Base-by-base conservation (phyloP, 2,888 invertebrate genomes). In the Molanna angustata region DNA sequence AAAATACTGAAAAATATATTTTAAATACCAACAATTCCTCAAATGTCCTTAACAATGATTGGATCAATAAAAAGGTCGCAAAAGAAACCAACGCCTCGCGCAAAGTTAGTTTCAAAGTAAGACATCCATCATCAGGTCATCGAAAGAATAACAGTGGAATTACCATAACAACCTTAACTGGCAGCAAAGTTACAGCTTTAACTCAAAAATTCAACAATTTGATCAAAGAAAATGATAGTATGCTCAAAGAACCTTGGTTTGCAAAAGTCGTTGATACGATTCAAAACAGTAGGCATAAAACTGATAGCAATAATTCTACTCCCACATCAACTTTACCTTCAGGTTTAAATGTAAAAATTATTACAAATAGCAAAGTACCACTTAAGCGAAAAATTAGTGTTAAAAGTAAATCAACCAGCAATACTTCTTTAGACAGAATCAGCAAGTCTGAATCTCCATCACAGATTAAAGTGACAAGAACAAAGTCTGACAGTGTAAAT, bases 171-270 rank as follows among this genome's bases (percentile, higher is more conserved):
- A 74, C 76, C 4, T 70, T 79, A 57, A 69, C 73, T 11, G 73
- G 76, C 55, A 83, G 72, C 61, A 80, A 80, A 66, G 87, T 87
- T 27, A 82, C 85, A 41, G 81, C 83, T 65, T 67, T 87, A 52
- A 83, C 86, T 1, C 80, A 81, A 59, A 85, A 85, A 64, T 87
- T 85, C 63, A 86, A 87, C 64, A 80, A 83, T 65, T 72, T 85
- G 63, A 77, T 82, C 57, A 70, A 66, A 46, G 77, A 78, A 60
- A 70, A 73, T 60, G 66, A 66, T 39, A 67, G 67, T 3, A 64
- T 78, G 4, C 65, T 78, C 33, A 79, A 78, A 59, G 79, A 80
- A 63, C 74, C 80, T 3, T 81, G 80, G 66, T 71, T 82, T 47
- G 69, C 67, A 18, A 80, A 79, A 62, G 71, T 76, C 64, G 67